Evolutionary conservation across 1,140 invertebrate genomes (phyloP), one percentile per base, ranked within the genome.

Genomic region (Alviniconcha marisindica): DNA sequence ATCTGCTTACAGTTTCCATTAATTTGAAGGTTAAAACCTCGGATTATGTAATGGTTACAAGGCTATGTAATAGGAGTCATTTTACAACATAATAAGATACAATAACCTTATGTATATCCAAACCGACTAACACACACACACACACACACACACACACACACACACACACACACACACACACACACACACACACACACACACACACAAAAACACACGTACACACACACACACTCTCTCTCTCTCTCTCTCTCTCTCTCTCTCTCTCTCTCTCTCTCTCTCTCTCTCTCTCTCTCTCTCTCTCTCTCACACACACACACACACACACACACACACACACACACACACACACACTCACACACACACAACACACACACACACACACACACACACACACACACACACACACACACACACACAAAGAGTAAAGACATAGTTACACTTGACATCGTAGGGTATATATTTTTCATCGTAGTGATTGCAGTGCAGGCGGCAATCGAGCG

Each of bases 311-410:
- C 56, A 60, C 56, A 60, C 56, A 60, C 56, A 60, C 56, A 60
- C 56, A 60, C 56, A 60, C 56, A 28, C 24, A 60, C 56, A 60
- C 56, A 60, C 56, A 60, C 56, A 60, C 56, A 60, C 10, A 60
- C 56, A 60, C 56, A 60, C 56, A 28, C 24, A 60, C 56, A 60
- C 56, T 12, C 56, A 60, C 56, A 28, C 10, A 60, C 56, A 60
- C 56, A 60, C 56, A 48, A 60, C 56, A 60, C 56, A 60, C 56
- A 60, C 56, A n/a, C 56, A n/a, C 56, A n/a, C 56, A n/a, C 56
- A 60, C 56, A n/a, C 56, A 60, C 56, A 60, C 56, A 60, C 56
- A 60, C n/a, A 33, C 63, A 33, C 63, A 69, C 28, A 69, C 63
- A 33, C 28, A 28, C 21, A 33, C 28, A 28, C 63, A 33, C 28